Conservation (phyloP, 2,113 vertebrate genomes). For the Sturnus vulgaris region DNA sequence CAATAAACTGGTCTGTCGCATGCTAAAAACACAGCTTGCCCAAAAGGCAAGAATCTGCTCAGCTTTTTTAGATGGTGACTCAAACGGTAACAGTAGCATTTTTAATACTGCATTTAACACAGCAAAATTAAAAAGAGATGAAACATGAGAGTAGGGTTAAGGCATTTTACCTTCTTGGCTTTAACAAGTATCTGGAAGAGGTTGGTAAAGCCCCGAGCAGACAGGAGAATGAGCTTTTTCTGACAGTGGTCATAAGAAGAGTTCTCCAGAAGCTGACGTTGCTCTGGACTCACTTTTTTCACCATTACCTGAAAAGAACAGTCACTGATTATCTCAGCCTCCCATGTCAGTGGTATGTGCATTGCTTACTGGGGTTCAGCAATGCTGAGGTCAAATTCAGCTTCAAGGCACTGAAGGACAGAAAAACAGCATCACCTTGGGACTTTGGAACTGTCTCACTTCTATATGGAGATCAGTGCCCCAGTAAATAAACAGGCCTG, state of each 20-base stretch:
- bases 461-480: not conserved
- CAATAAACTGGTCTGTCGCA: not conserved
- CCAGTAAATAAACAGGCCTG: not conserved
- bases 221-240: slow-evolving; percentile 64
- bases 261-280: slow-evolving; percentile 60
- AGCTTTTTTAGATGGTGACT: not conserved
- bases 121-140: not conserved
- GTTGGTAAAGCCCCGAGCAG: slow-evolving; percentile 70
- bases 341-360: not conserved
- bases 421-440: not conserved
- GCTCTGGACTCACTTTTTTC: slow-evolving; percentile 65
- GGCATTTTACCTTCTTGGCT: slow-evolving; percentile 69
- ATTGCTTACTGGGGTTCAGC: not conserved
- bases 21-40: not conserved
- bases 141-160: not conserved
- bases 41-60: not conserved
- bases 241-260: slow-evolving; percentile 37
- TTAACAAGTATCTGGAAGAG: slow-evolving; percentile 70
- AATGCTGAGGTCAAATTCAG: not conserved
- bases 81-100: not conserved
- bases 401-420: not conserved
- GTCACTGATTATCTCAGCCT: not conserved
- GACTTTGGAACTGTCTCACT: not conserved
- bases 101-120: not conserved
- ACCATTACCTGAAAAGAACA: slow-evolving; percentile 61